Conservation (phyloP, 2,797 vertebrate species). For the Kryptopterus vitreolus region DNA sequence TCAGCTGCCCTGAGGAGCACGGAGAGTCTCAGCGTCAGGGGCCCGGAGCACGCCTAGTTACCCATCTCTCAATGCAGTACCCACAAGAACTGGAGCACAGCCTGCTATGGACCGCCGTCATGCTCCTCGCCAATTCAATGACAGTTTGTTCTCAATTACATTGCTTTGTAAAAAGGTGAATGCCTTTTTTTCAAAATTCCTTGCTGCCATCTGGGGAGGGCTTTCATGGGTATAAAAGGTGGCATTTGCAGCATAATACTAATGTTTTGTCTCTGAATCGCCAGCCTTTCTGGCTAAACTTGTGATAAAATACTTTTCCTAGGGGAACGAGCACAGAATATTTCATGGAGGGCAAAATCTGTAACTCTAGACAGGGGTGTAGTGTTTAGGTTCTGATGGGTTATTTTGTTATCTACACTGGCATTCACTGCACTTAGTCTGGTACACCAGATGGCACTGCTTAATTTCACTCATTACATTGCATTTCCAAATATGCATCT, state of each 20-base stretch:
- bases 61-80: constrained; percentile 47
- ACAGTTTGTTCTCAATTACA: constrained; percentile 82
- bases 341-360: background rate
- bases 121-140: constrained; percentile 70
- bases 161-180: constrained; percentile 66
- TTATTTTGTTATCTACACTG: background rate
- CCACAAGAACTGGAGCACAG: constrained; percentile 51
- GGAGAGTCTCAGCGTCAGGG: constrained; percentile 40
- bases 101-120: constrained; percentile 63
- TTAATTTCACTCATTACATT: background rate
- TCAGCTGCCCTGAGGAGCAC: constrained; percentile 54
- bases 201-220: constrained; percentile 64
- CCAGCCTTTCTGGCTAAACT: constrained; percentile 3
- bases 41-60: constrained; percentile 42
- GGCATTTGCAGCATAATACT: constrained; percentile 60
- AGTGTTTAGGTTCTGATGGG: background rate
- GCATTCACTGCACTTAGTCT: background rate
- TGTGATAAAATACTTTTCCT: background rate
- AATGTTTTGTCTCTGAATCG: constrained; percentile 57
- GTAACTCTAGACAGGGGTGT: background rate
- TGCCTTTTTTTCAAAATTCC: constrained; percentile 63
- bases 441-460: background rate
- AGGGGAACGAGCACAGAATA: background rate
- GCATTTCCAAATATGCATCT: background rate
- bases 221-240: constrained; percentile 59